Percentiles rank a stretch among this genome's conserved stretches.
These are phyloP conservation scores for Tor tambroides DNA, from an alignment of 2,113 vertebrate species.

Conservation along the genomic window DNA sequence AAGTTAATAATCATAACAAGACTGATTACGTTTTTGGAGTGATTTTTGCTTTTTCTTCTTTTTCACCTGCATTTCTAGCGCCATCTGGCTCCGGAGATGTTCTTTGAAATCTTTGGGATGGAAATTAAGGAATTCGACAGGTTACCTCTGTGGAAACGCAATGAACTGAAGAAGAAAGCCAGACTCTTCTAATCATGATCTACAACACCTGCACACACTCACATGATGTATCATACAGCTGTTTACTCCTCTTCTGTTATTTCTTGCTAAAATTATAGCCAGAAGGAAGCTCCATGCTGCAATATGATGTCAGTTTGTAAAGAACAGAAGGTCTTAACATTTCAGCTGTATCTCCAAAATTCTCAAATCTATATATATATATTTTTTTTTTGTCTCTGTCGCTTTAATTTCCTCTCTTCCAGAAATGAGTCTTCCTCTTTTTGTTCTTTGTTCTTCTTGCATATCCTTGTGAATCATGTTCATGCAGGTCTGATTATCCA, in stretches of 20 bases:
- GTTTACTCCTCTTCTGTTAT: background rate
- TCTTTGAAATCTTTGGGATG: slow-evolving; percentile 93
- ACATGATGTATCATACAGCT: slow-evolving; percentile 46
- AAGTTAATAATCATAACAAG: too few species aligned
- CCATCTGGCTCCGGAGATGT: slow-evolving; percentile 88
- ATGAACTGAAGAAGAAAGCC: slow-evolving; percentile 94
- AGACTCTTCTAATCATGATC: slow-evolving; percentile 84
- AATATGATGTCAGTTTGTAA: background rate
- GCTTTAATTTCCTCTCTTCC: background rate
- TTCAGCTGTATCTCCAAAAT: background rate
- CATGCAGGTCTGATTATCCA: background rate
- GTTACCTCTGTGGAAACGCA: slow-evolving; percentile 97
- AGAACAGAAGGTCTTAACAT: background rate
- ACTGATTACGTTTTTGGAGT: background rate
- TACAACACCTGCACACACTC: background rate
- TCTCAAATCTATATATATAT: background rate
- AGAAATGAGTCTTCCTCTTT: slow-evolving; percentile 6
- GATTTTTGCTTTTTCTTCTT: background rate
- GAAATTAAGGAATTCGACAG: slow-evolving; percentile 89
- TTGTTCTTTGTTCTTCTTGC: slow-evolving; percentile 15
- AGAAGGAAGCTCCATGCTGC: background rate
- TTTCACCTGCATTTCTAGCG: slow-evolving; percentile 73
- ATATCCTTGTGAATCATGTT: slow-evolving; percentile 11
- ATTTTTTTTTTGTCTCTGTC: background rate
- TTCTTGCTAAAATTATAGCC: background rate